A percentile compares a stretch with the other conserved stretches of the same genome.
These are phyloP conservation scores for Ochropleura plecta DNA, from an alignment of 2,888 invertebrate genomes.

Conservation along the genomic window DNA sequence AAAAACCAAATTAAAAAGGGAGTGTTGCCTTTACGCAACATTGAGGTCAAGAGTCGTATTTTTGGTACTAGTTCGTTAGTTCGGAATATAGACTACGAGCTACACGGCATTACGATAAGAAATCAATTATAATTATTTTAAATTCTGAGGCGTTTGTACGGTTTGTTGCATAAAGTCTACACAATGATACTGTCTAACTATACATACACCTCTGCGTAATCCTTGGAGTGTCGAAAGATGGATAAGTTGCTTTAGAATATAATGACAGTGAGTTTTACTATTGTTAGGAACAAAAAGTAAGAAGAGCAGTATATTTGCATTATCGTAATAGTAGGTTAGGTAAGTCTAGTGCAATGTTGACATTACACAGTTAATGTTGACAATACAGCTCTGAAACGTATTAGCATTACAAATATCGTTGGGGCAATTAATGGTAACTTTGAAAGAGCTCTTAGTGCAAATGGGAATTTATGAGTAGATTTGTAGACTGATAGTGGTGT, in stretches of 20 bases:
- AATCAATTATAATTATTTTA: too few relatives aligned
- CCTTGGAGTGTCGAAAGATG: neutral
- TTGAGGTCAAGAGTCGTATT: too few relatives aligned
- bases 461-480: conserved; percentile 28
- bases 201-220: neutral
- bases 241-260: neutral
- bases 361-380: conserved; percentile 55
- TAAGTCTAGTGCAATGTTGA: conserved; percentile 52
- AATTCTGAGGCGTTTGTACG: too few relatives aligned
- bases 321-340: conserved; percentile 39
- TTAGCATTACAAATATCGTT: conserved; percentile 57
- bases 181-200: neutral
- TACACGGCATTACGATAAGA: too few relatives aligned
- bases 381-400: conserved; percentile 42
- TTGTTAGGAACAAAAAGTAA: conserved; percentile 15
- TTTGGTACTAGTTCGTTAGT: too few relatives aligned
- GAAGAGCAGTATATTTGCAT: conserved; percentile 26
- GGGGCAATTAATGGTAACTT: conserved; percentile 44
- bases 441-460: conserved; percentile 20
- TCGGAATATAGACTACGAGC: too few relatives aligned
- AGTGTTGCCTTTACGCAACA: too few relatives aligned
- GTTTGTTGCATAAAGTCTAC: too few relatives aligned
- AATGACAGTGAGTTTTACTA: neutral
- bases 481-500: conserved; percentile 10
- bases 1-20: too few relatives aligned